phyloP scores from a whole-genome alignment of 2,888 invertebrate genomes.

The Cartodere bifasciata region DNA sequence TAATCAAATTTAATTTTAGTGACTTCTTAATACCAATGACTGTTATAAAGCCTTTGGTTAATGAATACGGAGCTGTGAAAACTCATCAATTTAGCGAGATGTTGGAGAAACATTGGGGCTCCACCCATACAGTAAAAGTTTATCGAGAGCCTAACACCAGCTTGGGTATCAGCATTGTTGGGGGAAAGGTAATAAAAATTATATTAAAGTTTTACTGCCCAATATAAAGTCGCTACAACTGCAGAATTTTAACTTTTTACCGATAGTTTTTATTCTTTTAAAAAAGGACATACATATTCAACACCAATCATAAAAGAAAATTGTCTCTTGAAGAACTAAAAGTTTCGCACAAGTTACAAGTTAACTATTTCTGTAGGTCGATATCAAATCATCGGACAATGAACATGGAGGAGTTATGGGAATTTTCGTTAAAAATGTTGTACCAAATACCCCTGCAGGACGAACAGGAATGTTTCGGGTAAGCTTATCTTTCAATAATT shows the following conservation, averaged over 20 bases:
- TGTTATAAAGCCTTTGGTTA: conserved; percentile 23
- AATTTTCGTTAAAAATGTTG: conserved; percentile 95
- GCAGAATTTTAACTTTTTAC: too few species aligned
- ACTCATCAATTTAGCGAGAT: conserved; percentile 35
- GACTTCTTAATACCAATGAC: conserved; percentile 22
- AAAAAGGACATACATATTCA: too few species aligned
- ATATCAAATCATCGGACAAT: conserved; percentile 54
- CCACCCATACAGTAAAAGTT: conserved; percentile 62
- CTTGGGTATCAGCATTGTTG: conserved; percentile 93
- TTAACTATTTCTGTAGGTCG: conserved; percentile 41
- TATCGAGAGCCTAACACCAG: conserved; percentile 62
- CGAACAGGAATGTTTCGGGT: conserved; percentile 77
- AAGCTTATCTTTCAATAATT: conserved; percentile 22
- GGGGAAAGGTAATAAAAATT: conserved; percentile 82
- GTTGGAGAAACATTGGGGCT: conserved; percentile 71
- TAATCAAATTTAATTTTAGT: conserved; percentile 17
- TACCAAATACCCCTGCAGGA: conserved; percentile 89
- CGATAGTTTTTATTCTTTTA: too few species aligned
- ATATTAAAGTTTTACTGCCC: conserved; percentile 8
- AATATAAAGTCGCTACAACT: too few species aligned
- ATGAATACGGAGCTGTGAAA: conserved; percentile 23
- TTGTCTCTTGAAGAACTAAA: not conserved
- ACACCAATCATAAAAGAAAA: too few species aligned
- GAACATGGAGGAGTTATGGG: conserved; percentile 60
- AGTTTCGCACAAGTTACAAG: not conserved